Percentiles rank a stretch among this genome's conserved stretches.
phyloP scores from a whole-genome alignment of 1,140 invertebrate species.

The Calosoma granatense region DNA sequence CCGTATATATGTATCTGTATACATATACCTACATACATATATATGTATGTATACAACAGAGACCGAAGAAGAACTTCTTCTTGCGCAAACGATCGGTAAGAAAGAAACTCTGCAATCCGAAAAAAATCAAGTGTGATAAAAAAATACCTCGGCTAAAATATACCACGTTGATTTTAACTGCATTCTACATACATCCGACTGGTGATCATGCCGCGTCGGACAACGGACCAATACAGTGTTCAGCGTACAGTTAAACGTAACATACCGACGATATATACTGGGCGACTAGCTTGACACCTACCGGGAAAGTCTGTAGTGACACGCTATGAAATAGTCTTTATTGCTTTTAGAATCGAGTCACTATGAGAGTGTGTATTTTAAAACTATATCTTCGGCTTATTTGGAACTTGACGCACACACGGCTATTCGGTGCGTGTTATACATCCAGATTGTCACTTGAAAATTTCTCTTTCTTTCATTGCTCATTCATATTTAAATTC shows the following conservation, averaged over 20 bases:
- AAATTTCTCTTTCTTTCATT: background rate
- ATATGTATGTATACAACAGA: too few relatives aligned
- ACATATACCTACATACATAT: too few relatives aligned
- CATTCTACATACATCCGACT: conserved; percentile 27
- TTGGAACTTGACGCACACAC: background rate
- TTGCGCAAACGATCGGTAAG: background rate
- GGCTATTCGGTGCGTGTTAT: too few relatives aligned
- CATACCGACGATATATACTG: conserved; percentile 11
- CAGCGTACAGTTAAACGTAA: background rate
- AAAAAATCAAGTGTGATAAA: conserved; percentile 27
- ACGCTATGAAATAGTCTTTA: conserved; percentile 32
- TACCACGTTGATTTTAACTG: conserved; percentile 28
- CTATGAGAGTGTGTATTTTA: conserved; percentile 21
- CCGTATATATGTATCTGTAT: too few relatives aligned
- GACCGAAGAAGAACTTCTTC: background rate
- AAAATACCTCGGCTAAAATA: conserved; percentile 27
- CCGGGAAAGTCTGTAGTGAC: conserved; percentile 30
- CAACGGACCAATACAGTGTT: conserved; percentile 16
- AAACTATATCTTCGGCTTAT: conserved; percentile 20
- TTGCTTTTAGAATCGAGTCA: conserved; percentile 28
- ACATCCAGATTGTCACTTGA: background rate
- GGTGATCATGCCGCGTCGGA: conserved; percentile 23
- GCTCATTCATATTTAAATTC: too few relatives aligned
- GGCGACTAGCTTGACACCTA: conserved; percentile 26
- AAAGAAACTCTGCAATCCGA: conserved; percentile 7